phyloP scores from a whole-genome alignment of 2,797 vertebrate genomes.

The Sebastes hopkinsi region DNA sequence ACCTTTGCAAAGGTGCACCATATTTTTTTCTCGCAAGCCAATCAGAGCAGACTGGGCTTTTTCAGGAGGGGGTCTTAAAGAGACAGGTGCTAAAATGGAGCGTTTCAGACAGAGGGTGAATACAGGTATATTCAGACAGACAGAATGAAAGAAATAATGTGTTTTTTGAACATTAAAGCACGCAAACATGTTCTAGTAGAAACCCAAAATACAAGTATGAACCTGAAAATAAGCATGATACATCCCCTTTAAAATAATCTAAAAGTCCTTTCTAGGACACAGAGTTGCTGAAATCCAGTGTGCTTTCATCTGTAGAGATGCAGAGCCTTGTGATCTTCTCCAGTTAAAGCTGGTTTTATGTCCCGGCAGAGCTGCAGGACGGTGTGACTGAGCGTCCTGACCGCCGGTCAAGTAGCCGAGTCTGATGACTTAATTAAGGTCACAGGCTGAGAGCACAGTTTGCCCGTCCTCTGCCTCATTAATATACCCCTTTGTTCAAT shows the following conservation, averaged over 20 bases:
- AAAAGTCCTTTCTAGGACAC: background rate
- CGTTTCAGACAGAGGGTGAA: background rate
- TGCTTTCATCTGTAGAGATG: background rate
- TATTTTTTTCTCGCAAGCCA: no score
- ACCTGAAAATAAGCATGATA: background rate
- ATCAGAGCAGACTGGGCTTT: background rate
- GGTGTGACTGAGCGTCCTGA: slow-evolving; percentile 57
- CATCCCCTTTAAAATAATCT: background rate
- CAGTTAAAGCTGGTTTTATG: slow-evolving; percentile 23
- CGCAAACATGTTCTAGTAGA: fast-evolving
- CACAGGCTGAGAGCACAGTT: slow-evolving; percentile 61
- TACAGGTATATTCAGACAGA: background rate
- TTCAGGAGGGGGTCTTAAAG: background rate
- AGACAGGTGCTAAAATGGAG: background rate
- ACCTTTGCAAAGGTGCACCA: background rate
- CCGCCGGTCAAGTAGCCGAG: slow-evolving; percentile 78
- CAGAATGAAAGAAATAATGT: background rate
- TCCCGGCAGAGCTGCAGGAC: slow-evolving; percentile 50
- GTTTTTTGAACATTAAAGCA: background rate
- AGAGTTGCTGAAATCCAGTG: background rate
- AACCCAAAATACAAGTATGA: background rate
- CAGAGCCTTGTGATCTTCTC: background rate
- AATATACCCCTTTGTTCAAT: slow-evolving; percentile 58
- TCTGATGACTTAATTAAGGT: slow-evolving; percentile 85
- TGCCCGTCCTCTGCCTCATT: slow-evolving; percentile 60